Percentiles rank a stretch among this genome's conserved stretches.
Conservation (phyloP, 2,113 vertebrate species). For the Silurus glanis region DNA sequence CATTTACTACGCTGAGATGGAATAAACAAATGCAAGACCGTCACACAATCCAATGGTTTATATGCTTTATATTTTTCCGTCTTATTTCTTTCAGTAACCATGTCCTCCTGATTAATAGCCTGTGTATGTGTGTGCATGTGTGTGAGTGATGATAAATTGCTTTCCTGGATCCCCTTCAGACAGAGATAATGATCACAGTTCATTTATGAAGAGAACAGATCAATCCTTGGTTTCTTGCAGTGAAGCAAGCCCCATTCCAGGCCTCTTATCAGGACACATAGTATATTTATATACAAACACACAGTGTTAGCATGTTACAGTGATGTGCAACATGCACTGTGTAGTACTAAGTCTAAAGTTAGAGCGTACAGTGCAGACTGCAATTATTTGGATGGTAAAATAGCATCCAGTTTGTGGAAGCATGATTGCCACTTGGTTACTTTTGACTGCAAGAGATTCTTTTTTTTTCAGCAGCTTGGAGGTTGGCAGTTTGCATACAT, state of each 20-base stretch:
- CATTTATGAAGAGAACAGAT: constrained; percentile 56
- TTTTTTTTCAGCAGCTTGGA: neutral
- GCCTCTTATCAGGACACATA: neutral
- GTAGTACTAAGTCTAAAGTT: neutral
- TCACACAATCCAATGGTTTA: constrained; percentile 6
- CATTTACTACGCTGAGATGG: neutral
- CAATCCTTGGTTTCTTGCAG: constrained; percentile 45
- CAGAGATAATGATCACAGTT: constrained; percentile 55
- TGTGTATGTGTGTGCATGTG: constrained; percentile 31
- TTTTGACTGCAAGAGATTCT: neutral
- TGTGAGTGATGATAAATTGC: constrained; percentile 52
- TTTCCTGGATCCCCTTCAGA: constrained; percentile 42
- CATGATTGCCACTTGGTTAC: neutral
- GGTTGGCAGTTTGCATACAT: neutral
- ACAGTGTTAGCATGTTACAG: neutral
- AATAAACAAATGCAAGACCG: constrained; percentile 8
- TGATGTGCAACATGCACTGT: neutral
- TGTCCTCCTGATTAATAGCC: constrained; percentile 38
- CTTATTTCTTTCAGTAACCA: constrained; percentile 27
- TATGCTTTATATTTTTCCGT: neutral
- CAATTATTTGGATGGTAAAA: neutral
- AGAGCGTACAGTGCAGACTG: neutral
- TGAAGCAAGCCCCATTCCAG: neutral
- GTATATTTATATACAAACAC: neutral
- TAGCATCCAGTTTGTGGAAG: neutral